Conservation (phyloP, 1,140 invertebrate species). For the Drosophila tropicalis region DNA sequence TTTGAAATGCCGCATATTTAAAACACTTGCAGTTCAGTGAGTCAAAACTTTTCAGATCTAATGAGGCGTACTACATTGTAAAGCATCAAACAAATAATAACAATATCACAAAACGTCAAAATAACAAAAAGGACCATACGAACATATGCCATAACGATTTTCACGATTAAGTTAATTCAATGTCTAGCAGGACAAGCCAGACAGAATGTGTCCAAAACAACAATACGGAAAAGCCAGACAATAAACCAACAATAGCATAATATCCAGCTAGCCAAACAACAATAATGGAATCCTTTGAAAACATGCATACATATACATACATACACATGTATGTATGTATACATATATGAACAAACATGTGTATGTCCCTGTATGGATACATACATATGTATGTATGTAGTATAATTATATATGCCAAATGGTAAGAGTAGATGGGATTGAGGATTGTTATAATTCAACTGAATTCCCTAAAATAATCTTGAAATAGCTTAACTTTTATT, state of each 20-base stretch:
- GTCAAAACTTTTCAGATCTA: slow-evolving; percentile 9
- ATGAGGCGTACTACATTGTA: background rate
- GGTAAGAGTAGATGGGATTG: no score
- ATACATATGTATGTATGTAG: background rate
- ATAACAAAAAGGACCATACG: background rate
- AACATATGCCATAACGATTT: background rate
- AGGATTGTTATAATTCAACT: no score
- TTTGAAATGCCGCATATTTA: slow-evolving; percentile 53
- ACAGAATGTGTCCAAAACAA: slow-evolving; percentile 18
- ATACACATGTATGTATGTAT: no score
- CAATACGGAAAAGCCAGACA: slow-evolving; percentile 45
- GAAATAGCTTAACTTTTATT: no score
- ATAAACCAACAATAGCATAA: slow-evolving; percentile 45
- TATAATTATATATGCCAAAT: background rate
- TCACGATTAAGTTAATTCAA: slow-evolving; percentile 1
- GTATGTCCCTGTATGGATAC: background rate
- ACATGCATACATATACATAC: no score
- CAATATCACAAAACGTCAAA: background rate
- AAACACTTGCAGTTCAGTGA: slow-evolving; percentile 14
- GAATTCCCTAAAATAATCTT: no score
- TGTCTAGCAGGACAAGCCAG: slow-evolving; percentile 2
- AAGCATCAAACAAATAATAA: background rate
- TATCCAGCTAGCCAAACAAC: slow-evolving; percentile 28
- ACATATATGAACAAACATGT: no score
- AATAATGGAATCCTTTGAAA: background rate